Base-by-base conservation (phyloP, 2,113 vertebrate genomes). In the Pungitius pungitius region DNA sequence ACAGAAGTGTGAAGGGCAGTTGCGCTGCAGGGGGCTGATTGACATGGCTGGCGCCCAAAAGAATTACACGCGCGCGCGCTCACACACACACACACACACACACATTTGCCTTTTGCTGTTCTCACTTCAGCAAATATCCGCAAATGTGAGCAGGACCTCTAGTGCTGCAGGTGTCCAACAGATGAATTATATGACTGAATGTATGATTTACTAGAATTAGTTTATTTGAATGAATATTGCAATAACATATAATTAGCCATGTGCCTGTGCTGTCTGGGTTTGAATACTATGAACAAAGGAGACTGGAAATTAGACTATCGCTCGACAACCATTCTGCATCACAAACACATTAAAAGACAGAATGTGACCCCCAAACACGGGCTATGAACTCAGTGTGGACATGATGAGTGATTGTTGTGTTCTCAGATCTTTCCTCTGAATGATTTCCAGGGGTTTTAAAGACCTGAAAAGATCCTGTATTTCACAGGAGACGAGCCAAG, bases 1-100 rank as follows among this genome's bases (percentile, higher is more conserved):
- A 92, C 91, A 92, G 88, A 89, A 92, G 89, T 91, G 88, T 92
- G 91, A 91, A 92, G 92, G 91, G 91, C 92, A 92, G 90, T 85
- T 74, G 90, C 90, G 75, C 91, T 88, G 90, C 90, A 84, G 90
- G 91, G 90, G 87, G 86, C 89, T 93, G 91, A 92, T 92, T 91
- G 90, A 92, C 92, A 93, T 92, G 92, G 90, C 90, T 86, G 85
- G 77, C 69, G 68, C 89, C 90, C 89, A 92, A 91, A 89, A 89
- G 83, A 90, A 87, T 78, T 80, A 82, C 83, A 83, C 75, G 81
- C 73, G 66, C 73, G 67, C 72, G 74, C 22, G 72, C 73, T 68
- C 33, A 57, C 81, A 72, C 75, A 78, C 67, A 60, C 68, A 71
- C 77, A 78, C 58, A 69, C 14, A 56, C 68, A 67, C 64, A 45